Conservation (phyloP, 2,113 vertebrate genomes). For the Alouatta palliata region DNA sequence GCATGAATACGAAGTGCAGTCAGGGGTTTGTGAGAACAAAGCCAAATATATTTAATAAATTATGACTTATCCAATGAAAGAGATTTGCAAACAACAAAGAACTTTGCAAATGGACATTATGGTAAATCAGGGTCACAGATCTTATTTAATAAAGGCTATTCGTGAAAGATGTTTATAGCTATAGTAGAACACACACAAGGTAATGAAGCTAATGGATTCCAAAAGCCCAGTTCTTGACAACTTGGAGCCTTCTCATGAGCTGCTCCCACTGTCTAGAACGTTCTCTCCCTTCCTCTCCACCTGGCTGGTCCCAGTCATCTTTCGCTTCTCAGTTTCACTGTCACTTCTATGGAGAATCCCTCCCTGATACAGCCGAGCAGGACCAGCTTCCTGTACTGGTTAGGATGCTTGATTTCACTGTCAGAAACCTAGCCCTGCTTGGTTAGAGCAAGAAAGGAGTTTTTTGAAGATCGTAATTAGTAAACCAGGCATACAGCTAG, state of each 20-base stretch:
- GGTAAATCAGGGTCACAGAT: background rate
- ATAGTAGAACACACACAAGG: background rate
- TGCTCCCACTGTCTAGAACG: background rate
- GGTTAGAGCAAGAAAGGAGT: background rate
- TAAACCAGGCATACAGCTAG: background rate
- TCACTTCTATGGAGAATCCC: background rate
- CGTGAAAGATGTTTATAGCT: background rate
- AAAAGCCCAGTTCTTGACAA: background rate
- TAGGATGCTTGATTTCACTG: background rate
- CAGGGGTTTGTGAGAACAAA: background rate
- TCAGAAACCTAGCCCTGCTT: background rate
- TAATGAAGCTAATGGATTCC: background rate
- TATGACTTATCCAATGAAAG: background rate
- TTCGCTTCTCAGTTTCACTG: background rate
- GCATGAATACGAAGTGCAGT: background rate
- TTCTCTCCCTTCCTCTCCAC: background rate
- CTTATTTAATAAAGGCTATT: background rate
- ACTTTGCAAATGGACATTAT: background rate
- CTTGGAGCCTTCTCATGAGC: background rate
- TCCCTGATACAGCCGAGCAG: rapidly evolving
- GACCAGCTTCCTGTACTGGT: background rate
- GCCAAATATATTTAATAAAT: background rate
- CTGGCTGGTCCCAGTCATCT: background rate
- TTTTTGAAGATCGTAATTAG: background rate
- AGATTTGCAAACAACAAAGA: background rate